Evolutionary conservation across 2,113 vertebrate genomes (phyloP).

Genomic region (Corynorhinus townsendii): DNA sequence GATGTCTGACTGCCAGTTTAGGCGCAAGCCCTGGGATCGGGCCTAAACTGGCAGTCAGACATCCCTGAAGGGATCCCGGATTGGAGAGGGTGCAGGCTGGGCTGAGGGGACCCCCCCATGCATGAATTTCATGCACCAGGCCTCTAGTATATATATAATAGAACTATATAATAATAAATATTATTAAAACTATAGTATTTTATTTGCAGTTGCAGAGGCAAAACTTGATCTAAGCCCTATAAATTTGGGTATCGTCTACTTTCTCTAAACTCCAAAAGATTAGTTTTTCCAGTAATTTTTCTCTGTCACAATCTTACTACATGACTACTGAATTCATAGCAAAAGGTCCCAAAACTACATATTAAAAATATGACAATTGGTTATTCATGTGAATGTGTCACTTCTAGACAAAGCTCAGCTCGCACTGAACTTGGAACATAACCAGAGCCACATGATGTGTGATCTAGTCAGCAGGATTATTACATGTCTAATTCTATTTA

Average conservation of each 20-base stretch:
- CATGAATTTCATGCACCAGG: too few relatives aligned
- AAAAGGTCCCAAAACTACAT: not conserved
- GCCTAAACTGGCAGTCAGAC: too few relatives aligned
- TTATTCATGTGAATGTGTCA: not conserved
- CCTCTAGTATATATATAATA: not conserved
- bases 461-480: not conserved
- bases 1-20: too few relatives aligned
- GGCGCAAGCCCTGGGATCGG: too few relatives aligned
- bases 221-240: not conserved
- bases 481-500: not conserved
- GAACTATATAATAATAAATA: not conserved
- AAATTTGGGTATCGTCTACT: not conserved
- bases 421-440: not conserved
- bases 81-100: too few relatives aligned
- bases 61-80: too few relatives aligned
- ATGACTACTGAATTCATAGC: not conserved
- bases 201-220: not conserved
- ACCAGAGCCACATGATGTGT: not conserved
- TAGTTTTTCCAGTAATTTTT: not conserved
- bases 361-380: not conserved
- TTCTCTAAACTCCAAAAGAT: not conserved
- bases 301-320: not conserved
- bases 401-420: not conserved
- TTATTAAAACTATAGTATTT: not conserved
- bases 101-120: too few relatives aligned